These are phyloP conservation scores for Pempheris klunzingeri DNA, from an alignment of 2,797 vertebrate species.

Conservation along the genomic window DNA sequence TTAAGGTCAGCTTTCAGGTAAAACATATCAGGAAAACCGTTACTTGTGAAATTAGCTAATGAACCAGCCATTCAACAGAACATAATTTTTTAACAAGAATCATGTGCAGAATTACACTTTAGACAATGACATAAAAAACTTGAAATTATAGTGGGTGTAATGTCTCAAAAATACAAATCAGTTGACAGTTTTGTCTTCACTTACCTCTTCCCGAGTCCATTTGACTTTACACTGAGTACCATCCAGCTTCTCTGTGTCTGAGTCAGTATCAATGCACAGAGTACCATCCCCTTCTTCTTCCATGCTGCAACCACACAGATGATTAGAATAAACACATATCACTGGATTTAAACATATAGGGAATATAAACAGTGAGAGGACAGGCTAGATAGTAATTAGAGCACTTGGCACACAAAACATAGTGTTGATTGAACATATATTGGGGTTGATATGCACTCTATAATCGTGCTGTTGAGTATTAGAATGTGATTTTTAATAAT, in stretches of 20 bases:
- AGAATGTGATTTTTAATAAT: not conserved
- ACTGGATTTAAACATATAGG: not conserved
- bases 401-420: not conserved
- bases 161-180: not conserved
- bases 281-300: slow-evolving; percentile 86
- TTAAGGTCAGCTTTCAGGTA: not conserved
- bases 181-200: slow-evolving; percentile 34
- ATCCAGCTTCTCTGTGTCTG: slow-evolving; percentile 87
- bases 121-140: not conserved
- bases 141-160: not conserved
- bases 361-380: not conserved
- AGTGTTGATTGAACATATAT: not conserved
- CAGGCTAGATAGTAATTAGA: not conserved
- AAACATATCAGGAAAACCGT: not conserved
- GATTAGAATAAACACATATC: not conserved
- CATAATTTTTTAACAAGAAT: not conserved
- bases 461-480: not conserved
- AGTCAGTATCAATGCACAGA: slow-evolving; percentile 84
- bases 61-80: not conserved
- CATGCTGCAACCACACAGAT: slow-evolving; percentile 61
- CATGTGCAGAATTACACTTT: not conserved
- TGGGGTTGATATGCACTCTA: not conserved
- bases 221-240: slow-evolving; percentile 82
- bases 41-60: not conserved
- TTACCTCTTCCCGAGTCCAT: slow-evolving; percentile 93